A percentile compares a stretch with the other conserved stretches of the same genome.
These are phyloP conservation scores for Aromia moschata DNA, from an alignment of 2,888 invertebrate genomes.

Conservation along the genomic window DNA sequence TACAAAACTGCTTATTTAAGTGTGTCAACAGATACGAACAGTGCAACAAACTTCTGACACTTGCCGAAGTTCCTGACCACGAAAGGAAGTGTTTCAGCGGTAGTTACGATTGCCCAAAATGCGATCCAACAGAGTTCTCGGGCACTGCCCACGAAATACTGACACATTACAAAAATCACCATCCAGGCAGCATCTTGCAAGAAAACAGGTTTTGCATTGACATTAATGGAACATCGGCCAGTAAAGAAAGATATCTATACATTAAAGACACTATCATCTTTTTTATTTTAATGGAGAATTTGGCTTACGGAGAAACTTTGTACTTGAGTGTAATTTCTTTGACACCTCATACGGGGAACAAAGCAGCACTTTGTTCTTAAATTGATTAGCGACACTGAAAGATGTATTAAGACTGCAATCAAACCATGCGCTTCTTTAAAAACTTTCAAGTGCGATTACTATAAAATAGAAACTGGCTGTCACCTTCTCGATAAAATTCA, in stretches of 20 bases:
- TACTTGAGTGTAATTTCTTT: constrained; percentile 1
- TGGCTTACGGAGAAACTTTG: not conserved
- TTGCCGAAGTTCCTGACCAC: constrained; percentile 23
- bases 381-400: not conserved
- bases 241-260: constrained; percentile 1
- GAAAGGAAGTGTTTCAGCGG: constrained; percentile 17
- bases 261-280: not conserved
- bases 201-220: not conserved
- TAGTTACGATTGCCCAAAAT: constrained; percentile 25
- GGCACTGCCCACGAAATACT: constrained; percentile 8
- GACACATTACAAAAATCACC: constrained; percentile 5
- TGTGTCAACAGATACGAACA: constrained; percentile 32
- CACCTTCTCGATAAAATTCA: not conserved
- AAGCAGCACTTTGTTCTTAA: not conserved
- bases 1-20: constrained; percentile 21
- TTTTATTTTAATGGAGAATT: constrained; percentile 1
- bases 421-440: not conserved
- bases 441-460: not conserved
- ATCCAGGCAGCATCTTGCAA: not conserved
- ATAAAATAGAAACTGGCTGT: not conserved
- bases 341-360: not conserved
- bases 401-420: not conserved
- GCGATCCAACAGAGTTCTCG: not conserved
- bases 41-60: constrained; percentile 24
- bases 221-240: not conserved